Evolutionary conservation across 2,888 invertebrate genomes (phyloP).

Genomic region (Chymomyza caudatula): DNA sequence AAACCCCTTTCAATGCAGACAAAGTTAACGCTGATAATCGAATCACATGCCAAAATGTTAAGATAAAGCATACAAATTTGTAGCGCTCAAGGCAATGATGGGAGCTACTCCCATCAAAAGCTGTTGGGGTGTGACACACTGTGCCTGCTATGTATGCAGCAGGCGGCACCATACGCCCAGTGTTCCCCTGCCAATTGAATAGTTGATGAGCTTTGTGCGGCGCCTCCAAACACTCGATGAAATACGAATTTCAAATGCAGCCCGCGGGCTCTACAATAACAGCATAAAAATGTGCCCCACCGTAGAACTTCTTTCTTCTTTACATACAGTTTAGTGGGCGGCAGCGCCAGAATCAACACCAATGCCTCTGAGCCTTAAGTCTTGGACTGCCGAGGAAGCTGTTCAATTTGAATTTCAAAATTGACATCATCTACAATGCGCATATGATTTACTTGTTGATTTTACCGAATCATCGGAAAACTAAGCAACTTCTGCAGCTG

Average conservation of each 20-base stretch:
- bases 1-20: conserved; percentile 19
- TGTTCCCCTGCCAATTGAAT: conserved; percentile 63
- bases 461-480: conserved; percentile 1
- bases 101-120: neutral
- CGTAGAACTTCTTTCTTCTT: neutral
- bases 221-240: conserved; percentile 59
- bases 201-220: conserved; percentile 61
- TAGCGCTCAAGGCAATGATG: neutral
- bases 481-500: neutral
- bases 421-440: conserved; percentile 65
- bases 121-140: neutral
- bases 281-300: conserved; percentile 54
- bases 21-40: conserved; percentile 44
- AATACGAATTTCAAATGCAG: conserved; percentile 59
- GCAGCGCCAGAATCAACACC: conserved; percentile 24
- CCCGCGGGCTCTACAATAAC: conserved; percentile 59
- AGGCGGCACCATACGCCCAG: conserved; percentile 5
- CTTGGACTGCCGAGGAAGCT: conserved; percentile 51
- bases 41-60: conserved; percentile 22
- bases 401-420: conserved; percentile 63
- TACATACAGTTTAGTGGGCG: neutral
- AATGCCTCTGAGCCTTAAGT: neutral
- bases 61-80: conserved; percentile 45
- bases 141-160: conserved; percentile 8
- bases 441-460: conserved; percentile 70